Percentiles rank a stretch among this genome's conserved stretches.
Conservation (phyloP, 2,888 invertebrate genomes). For the Cerastis rubricosa region DNA sequence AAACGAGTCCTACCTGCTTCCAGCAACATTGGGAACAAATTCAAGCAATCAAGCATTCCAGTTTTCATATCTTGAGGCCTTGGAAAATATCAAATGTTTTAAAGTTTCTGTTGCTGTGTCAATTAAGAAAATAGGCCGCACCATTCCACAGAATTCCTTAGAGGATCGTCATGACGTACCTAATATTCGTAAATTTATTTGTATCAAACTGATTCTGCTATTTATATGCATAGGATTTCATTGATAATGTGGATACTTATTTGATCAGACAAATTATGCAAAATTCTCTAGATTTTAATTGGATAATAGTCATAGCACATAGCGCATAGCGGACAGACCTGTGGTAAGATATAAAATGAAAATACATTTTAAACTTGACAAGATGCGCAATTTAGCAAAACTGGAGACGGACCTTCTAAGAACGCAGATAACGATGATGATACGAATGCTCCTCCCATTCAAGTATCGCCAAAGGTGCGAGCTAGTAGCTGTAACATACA, state of each 20-base stretch:
- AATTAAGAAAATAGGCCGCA: neutral
- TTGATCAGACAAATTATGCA: neutral
- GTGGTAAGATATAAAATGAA: neutral
- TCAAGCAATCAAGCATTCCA: slow-evolving; percentile 6
- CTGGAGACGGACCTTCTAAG: neutral
- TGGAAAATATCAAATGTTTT: slow-evolving; percentile 2
- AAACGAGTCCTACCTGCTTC: slow-evolving; percentile 9
- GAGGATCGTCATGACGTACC: neutral
- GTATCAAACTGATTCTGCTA: neutral
- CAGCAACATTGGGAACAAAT: slow-evolving; percentile 29
- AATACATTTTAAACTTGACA: neutral
- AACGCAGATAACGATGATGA: slow-evolving; percentile 20
- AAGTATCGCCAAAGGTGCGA: slow-evolving; percentile 46
- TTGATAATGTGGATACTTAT: slow-evolving; percentile 3
- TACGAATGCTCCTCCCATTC: slow-evolving; percentile 3
- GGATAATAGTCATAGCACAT: neutral
- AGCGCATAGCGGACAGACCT: too few relatives aligned
- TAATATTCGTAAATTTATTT: slow-evolving; percentile 24
- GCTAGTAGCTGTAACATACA: slow-evolving; percentile 70
- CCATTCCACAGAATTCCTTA: neutral
- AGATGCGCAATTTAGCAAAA: neutral
- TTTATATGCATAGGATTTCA: slow-evolving; percentile 3
- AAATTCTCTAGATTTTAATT: slow-evolving; percentile 9
- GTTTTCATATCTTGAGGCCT: slow-evolving; percentile 11
- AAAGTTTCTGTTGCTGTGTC: neutral